Evolutionary conservation across 2,888 invertebrate genomes (phyloP), one percentile per base, ranked within the genome.

Genomic region (Leucozona laternaria): DNA sequence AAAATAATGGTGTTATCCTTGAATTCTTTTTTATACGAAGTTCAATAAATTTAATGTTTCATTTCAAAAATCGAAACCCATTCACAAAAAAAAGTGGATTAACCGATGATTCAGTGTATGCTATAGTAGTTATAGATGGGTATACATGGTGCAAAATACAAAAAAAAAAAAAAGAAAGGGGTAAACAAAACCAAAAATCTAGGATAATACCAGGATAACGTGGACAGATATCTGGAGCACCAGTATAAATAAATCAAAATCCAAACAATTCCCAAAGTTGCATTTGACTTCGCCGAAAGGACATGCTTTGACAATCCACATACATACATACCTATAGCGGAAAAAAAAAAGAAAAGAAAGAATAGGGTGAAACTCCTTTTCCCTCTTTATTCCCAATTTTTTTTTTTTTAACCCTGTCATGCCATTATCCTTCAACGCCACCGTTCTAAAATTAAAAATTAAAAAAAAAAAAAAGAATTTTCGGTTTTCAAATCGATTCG

Each of bases 181-280:
- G 89, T 90, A 90, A 89, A 82, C 78, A 80, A 91, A 91, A 91
- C 91, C 91, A 90, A 92, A 90, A 91, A 90, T 92, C 91, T 84
- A 89, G 92, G 91, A 92, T 92, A 91, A 92, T 90, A 90, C 53
- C 89, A 90, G 91, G 91, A 92, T 91, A 90, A 91, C 92, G 86
- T 58, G 86, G 86, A 70, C 86, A 86, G 86, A 81, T 86, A 86
- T 89, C 73, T 89, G 85, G 90, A 90, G 91, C 92, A 90, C 91
- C 90, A 90, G 91, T 90, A 68, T 68, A 92, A 92, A 92, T 92
- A 92, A 92, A 92, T 92, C 91, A 92, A 92, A 86, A 91, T 91
- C 91, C 90, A 89, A 89, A 91, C 91, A 91, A 91, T 91, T 92
- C 91, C 91, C 91, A 90, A 90, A 91, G 92, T 92, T 92, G 92